Evolutionary conservation across 2,113 vertebrate species (phyloP).

Genomic region (Merops nubicus): DNA sequence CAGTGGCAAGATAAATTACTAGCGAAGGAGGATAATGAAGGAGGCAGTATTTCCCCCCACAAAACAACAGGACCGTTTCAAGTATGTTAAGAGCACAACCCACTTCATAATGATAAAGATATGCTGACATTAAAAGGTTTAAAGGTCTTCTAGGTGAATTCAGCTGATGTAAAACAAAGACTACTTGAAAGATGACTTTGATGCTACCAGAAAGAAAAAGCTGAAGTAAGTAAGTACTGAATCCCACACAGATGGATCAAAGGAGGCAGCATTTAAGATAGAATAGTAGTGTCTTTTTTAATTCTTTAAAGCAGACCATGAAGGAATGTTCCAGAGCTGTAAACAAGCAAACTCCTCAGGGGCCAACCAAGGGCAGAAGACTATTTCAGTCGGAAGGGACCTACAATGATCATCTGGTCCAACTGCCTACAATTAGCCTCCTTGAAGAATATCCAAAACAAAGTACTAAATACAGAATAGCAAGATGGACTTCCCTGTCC

Average conservation of each 20-base stretch:
- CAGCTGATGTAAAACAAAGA: not conserved
- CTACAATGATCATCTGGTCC: rapidly evolving
- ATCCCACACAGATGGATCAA: not conserved
- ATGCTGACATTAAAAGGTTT: not conserved
- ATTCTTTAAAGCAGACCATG: not conserved
- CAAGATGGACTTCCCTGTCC: rapidly evolving
- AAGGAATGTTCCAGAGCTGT: not conserved
- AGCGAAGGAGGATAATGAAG: not conserved
- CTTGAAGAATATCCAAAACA: rapidly evolving
- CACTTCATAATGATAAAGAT: not conserved
- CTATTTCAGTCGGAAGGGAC: not conserved
- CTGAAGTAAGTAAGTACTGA: not conserved
- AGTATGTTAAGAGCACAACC: not conserved
- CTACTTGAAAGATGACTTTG: not conserved
- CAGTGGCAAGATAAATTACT: not conserved
- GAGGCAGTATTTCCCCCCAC: not conserved
- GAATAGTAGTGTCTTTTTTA: rapidly evolving
- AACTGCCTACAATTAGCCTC: not conserved
- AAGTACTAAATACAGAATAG: rapidly evolving
- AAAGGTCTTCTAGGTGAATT: not conserved
- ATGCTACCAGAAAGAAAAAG: not conserved
- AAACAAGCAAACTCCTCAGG: not conserved
- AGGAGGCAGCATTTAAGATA: too few species aligned
- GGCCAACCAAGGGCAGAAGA: not conserved
- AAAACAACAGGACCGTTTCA: not conserved